phyloP scores from a whole-genome alignment of 2,888 invertebrate species.

The Beris morrisii region DNA sequence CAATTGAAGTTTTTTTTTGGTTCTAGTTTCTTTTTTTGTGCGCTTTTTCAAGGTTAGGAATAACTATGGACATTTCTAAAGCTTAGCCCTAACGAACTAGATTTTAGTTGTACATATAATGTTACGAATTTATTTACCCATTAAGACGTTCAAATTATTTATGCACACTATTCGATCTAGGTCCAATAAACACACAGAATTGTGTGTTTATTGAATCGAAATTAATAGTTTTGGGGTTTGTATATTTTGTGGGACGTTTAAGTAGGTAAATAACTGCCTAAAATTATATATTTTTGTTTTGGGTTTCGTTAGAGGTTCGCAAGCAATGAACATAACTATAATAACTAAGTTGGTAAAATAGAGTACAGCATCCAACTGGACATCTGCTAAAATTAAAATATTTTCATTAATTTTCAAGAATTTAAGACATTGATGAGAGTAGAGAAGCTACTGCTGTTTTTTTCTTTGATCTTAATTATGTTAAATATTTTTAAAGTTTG shows the following conservation, averaged over 20 bases:
- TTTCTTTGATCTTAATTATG: no score
- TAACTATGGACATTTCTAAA: conserved; percentile 56
- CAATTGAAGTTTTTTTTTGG: no score
- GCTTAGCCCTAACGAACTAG: conserved; percentile 53
- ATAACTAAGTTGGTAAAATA: conserved; percentile 15
- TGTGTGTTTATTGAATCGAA: conserved; percentile 20
- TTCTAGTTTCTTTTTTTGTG: neutral
- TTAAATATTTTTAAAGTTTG: no score
- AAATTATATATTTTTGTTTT: conserved; percentile 37
- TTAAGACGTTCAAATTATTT: conserved; percentile 30
- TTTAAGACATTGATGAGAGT: no score
- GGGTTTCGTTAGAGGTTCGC: conserved; percentile 53
- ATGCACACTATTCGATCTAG: conserved; percentile 18
- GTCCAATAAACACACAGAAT: conserved; percentile 21
- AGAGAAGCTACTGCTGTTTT: no score
- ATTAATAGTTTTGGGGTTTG: conserved; percentile 5
- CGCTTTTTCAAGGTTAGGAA: conserved; percentile 44
- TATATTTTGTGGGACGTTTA: conserved; percentile 30
- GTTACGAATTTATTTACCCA: conserved; percentile 40
- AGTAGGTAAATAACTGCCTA: conserved; percentile 46
- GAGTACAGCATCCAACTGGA: conserved; percentile 20
- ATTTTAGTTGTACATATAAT: conserved; percentile 37
- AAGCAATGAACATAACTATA: conserved; percentile 57
- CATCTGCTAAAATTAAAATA: conserved; percentile 28
- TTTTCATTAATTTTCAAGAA: neutral